Conservation (phyloP, 1,140 invertebrate genomes). For the Ostrea denselamellosa region DNA sequence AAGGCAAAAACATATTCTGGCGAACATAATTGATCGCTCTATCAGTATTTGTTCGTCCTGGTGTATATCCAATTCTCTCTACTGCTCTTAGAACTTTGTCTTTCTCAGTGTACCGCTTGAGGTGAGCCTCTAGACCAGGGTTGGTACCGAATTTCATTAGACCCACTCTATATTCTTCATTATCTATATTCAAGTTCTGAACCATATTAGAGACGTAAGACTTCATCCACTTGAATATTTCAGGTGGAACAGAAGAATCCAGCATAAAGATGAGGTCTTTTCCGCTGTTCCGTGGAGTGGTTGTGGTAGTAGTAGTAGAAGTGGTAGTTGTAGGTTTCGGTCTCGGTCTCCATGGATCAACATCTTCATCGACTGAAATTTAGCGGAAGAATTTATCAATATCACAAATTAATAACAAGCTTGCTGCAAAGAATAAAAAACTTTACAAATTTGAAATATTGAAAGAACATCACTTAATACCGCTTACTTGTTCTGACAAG, state of each 20-base stretch:
- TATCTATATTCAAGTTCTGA: slow-evolving; percentile 63
- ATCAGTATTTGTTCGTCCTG: slow-evolving; percentile 64
- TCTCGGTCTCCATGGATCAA: background rate
- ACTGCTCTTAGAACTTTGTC: slow-evolving; percentile 60
- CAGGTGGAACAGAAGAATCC: slow-evolving; percentile 69
- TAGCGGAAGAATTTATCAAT: background rate
- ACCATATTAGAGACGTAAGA: slow-evolving; percentile 63
- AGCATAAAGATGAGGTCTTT: slow-evolving; percentile 75
- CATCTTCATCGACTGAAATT: background rate
- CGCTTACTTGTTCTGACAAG: slow-evolving; percentile 1
- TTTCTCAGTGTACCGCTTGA: slow-evolving; percentile 65
- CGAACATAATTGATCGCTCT: slow-evolving; percentile 68
- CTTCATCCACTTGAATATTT: slow-evolving; percentile 69
- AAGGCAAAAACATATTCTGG: slow-evolving; percentile 66
- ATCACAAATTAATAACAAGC: background rate
- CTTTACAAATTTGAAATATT: background rate
- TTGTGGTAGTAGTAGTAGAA: background rate
- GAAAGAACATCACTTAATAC: background rate
- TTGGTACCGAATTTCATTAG: slow-evolving; percentile 67
- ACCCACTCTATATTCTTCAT: slow-evolving; percentile 68
- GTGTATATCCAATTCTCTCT: slow-evolving; percentile 52
- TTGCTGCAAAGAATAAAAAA: background rate
- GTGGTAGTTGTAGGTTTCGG: slow-evolving; percentile 29
- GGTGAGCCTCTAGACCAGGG: slow-evolving; percentile 66
- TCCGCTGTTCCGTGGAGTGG: slow-evolving; percentile 53